Evolutionary conservation across 2,888 invertebrate genomes (phyloP).

Genomic region (Pseudococcus jackbeardsleyi): DNA sequence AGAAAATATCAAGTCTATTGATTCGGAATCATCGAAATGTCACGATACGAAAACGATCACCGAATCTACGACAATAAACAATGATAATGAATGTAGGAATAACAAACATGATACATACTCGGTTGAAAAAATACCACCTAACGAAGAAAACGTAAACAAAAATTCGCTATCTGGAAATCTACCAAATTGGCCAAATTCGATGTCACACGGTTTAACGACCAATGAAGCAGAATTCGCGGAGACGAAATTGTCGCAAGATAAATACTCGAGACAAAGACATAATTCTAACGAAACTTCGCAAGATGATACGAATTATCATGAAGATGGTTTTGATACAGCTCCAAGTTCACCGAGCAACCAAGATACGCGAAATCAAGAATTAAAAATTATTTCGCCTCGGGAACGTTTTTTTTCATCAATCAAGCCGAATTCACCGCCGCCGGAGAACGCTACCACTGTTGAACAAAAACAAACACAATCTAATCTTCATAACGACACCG

Average conservation of each 20-base stretch:
- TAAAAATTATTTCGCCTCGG: slow-evolving; percentile 26
- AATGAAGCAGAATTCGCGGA: neutral
- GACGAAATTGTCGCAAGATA: neutral
- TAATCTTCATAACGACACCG: neutral
- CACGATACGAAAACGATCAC: neutral
- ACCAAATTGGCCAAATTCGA: slow-evolving; percentile 25
- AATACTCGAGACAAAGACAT: slow-evolving; percentile 8
- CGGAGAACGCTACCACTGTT: neutral
- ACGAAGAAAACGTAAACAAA: slow-evolving; percentile 39
- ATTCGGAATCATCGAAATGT: neutral
- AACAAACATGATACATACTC: neutral
- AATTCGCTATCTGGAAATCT: slow-evolving; percentile 16
- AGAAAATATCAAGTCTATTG: neutral
- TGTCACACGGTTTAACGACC: slow-evolving; percentile 33
- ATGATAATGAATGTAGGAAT: neutral
- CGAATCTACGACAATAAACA: neutral
- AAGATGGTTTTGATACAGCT: slow-evolving; percentile 59
- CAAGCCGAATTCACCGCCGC: neutral
- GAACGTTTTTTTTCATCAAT: slow-evolving; percentile 27
- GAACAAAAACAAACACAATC: neutral
- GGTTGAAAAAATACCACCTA: neutral
- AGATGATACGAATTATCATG: slow-evolving; percentile 52
- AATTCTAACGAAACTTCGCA: slow-evolving; percentile 12
- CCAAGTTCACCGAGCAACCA: slow-evolving; percentile 57
- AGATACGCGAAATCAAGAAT: neutral